A percentile compares a stretch with the other conserved stretches of the same genome.
Conservation (phyloP, 2,797 vertebrate genomes). For the Nothura maculosa region DNA sequence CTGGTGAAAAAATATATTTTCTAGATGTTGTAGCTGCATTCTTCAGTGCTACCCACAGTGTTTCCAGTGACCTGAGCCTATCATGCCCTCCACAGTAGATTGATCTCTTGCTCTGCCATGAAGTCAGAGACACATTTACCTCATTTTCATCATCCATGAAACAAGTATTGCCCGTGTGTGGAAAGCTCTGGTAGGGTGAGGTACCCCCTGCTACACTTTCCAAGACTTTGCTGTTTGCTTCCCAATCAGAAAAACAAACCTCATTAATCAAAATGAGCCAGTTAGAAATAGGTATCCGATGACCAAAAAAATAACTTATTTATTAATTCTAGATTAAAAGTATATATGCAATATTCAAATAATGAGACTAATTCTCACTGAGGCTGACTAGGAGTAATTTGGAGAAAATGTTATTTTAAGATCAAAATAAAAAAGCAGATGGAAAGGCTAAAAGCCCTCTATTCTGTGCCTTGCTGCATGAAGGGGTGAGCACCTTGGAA, state of each 20-base stretch:
- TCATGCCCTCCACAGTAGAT: neutral
- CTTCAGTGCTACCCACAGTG: neutral
- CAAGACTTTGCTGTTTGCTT: slow-evolving; percentile 32
- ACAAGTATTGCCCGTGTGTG: slow-evolving; percentile 7
- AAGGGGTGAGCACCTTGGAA: neutral
- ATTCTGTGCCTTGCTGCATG: neutral
- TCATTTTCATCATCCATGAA: neutral
- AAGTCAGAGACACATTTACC: neutral
- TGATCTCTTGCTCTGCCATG: neutral
- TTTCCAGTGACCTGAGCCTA: neutral
- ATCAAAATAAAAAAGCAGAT: slow-evolving; percentile 51
- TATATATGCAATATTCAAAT: neutral
- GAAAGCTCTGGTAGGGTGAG: slow-evolving; percentile 24
- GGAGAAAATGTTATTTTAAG: slow-evolving; percentile 44
- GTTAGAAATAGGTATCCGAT: neutral
- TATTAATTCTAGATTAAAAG: neutral
- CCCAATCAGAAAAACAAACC: neutral
- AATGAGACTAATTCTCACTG: neutral
- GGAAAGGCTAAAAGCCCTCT: neutral
- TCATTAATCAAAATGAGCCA: neutral
- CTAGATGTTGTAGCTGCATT: neutral
- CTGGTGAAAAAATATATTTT: neutral
- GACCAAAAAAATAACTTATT: neutral
- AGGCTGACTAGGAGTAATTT: slow-evolving; percentile 11
- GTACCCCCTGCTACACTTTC: slow-evolving; percentile 38